phyloP scores from a whole-genome alignment of 2,888 invertebrate genomes.

The Apotomis turbidana region DNA sequence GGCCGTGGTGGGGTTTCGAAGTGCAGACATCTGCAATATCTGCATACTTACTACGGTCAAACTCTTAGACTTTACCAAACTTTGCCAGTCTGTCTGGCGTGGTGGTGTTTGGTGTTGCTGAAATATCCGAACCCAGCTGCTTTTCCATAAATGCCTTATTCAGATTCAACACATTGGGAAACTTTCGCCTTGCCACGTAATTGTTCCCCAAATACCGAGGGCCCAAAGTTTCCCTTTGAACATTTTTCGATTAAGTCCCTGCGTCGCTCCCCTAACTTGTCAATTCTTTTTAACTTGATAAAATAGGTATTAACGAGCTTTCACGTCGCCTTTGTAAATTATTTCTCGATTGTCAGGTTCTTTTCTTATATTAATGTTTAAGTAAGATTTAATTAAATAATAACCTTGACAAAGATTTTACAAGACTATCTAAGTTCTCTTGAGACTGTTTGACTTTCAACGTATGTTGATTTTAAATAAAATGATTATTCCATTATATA shows the following conservation, averaged over 20 bases:
- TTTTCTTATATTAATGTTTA: conserved; percentile 18
- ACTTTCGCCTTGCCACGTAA: conserved; percentile 47
- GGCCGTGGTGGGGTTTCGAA: too few species aligned
- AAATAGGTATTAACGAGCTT: conserved; percentile 42
- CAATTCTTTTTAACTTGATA: conserved; percentile 53
- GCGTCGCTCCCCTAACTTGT: conserved; percentile 51
- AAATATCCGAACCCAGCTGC: conserved; percentile 2
- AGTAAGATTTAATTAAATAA: conserved; percentile 7
- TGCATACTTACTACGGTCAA: too few species aligned
- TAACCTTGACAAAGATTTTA: background rate
- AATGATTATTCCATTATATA: conserved; percentile 1
- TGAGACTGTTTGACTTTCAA: background rate
- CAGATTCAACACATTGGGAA: conserved; percentile 39
- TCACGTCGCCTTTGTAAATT: conserved; percentile 35
- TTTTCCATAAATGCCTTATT: conserved; percentile 34
- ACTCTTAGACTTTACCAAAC: background rate
- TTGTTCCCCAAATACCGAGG: conserved; percentile 53
- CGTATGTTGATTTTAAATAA: background rate
- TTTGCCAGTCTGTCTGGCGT: background rate
- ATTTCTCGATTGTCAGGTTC: conserved; percentile 33
- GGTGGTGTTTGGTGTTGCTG: background rate
- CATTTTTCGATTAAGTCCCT: conserved; percentile 59
- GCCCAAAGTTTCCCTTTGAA: conserved; percentile 56
- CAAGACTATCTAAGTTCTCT: background rate
- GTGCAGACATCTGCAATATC: too few species aligned